Base-by-base conservation (phyloP, 2,797 vertebrate species). In the Sebastes trivittatus region DNA sequence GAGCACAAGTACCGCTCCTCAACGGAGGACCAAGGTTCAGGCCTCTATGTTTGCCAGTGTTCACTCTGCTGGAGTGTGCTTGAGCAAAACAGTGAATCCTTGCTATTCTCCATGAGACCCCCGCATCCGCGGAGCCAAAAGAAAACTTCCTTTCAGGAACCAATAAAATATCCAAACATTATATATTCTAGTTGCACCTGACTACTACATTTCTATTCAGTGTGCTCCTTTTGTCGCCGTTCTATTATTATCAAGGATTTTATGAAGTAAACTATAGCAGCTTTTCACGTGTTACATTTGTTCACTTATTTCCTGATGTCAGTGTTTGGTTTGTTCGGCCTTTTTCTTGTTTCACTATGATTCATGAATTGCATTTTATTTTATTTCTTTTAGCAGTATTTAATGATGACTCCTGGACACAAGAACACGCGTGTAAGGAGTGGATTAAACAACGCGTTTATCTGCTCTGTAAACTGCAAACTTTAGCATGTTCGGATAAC, bases 61-160 rank as follows among this genome's bases (percentile, higher is more conserved):
- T 75, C 23, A 54, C 16, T 30, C 25, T 5, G 77, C 22, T 75
- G 23, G 70, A 72, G 77, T 69, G 42, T 64, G 34, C 60, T 80
- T 13, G 20, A 81, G 67, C 54, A 62, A 67, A 55, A 67, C 59
- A 49, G 36, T 55, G 65, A 75, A 36, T 36, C 32, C 16, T 29
- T 59, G 54, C 38, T 49, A 3, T 46, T 77, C 11, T 74, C 14
- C 8, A 4, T 32, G 36, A 32, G 62, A 75, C 74, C 54, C 4
- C 22, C n/a, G 46, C 7, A 11, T 23, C 22, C 10, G 6, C 20
- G n/a, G 22, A 65, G 34, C n/a, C 2, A 54, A 69, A 72, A 79
- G 34, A 32, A 36, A 32, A 54, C 30, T 11, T 75, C 7, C 22
- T 4, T 29, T 20, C 30, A 61, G 18, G 23, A 42, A 60, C 16